Evolutionary conservation across 2,797 vertebrate genomes (phyloP).

Genomic region (Trematomus bernacchii): DNA sequence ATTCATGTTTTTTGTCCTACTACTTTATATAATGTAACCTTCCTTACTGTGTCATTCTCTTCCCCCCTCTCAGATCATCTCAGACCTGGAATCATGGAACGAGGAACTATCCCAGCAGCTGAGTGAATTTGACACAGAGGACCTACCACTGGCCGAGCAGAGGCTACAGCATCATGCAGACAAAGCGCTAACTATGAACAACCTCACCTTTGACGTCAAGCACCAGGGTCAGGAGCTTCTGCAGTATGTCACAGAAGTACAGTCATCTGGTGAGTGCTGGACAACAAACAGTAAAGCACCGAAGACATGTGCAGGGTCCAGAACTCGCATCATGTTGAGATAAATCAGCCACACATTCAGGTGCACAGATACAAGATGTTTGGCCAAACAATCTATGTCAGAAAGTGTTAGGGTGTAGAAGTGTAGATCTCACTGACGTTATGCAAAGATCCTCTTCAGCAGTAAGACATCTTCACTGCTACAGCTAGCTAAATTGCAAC

Average conservation of each 20-base stretch:
- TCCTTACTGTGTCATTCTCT: too few relatives aligned
- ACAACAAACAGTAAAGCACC: background rate
- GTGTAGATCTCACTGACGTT: background rate
- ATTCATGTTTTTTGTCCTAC: background rate
- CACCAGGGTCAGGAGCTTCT: constrained; percentile 98
- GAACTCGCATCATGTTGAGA: background rate
- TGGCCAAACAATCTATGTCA: background rate
- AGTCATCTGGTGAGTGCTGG: constrained; percentile 92
- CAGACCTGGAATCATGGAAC: constrained; percentile 98
- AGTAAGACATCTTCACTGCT: constrained; percentile 2
- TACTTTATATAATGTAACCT: background rate
- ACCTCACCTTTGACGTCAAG: constrained; percentile 98
- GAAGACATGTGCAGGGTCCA: background rate
- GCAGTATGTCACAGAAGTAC: constrained; percentile 98
- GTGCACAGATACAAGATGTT: background rate
- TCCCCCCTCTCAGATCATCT: constrained; percentile 90
- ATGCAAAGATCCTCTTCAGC: constrained; percentile 4
- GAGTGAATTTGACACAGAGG: constrained; percentile 98
- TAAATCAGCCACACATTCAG: background rate
- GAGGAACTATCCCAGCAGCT: constrained; percentile 98
- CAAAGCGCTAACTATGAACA: constrained; percentile 99
- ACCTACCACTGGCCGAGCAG: constrained; percentile 96
- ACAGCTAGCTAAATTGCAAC: background rate
- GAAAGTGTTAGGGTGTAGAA: constrained; percentile 3
- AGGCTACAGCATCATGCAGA: constrained; percentile 98